These are phyloP conservation scores for Chaenogobius annularis DNA, from an alignment of 2,113 vertebrate species.

Conservation along the genomic window DNA sequence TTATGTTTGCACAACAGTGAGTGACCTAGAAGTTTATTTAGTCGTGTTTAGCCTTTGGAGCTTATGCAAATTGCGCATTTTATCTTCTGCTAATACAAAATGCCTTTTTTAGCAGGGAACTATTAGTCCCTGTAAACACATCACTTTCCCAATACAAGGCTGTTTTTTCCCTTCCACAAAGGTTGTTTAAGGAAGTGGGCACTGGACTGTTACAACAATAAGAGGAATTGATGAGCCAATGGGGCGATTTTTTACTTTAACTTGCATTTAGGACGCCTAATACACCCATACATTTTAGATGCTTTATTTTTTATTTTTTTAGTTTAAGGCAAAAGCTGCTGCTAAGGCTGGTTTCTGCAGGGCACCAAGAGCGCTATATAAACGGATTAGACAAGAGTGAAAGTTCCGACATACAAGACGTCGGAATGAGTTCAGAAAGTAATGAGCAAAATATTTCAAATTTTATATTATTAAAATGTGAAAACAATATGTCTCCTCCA, in stretches of 20 bases:
- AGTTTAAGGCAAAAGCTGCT: not conserved
- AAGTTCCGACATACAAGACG: not conserved
- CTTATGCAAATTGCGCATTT: slow-evolving; percentile 6
- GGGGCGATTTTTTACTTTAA: not conserved
- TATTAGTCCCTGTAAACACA: slow-evolving; percentile 14
- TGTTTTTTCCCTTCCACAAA: not conserved
- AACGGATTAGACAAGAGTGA: slow-evolving; percentile 3
- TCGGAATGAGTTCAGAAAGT: not conserved
- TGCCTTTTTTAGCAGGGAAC: slow-evolving; percentile 10
- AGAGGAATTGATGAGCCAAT: slow-evolving; percentile 2
- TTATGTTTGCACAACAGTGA: slow-evolving; percentile 7
- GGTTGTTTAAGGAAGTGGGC: slow-evolving; percentile 5
- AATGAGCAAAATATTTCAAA: not conserved
- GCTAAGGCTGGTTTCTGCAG: slow-evolving; percentile 3
- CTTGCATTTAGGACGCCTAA: not conserved
- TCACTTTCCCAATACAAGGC: slow-evolving; percentile 3
- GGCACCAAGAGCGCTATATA: not conserved
- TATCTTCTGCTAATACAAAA: slow-evolving; percentile 14
- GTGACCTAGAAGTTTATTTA: not conserved
- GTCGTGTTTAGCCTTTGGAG: not conserved
- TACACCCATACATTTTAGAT: slow-evolving; percentile 2
- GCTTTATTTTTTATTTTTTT: no score
- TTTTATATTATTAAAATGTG: not conserved
- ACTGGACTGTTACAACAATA: slow-evolving; percentile 8
- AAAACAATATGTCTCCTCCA: not conserved